phyloP scores from a whole-genome alignment of 2,888 invertebrate species.

The Eupeodes latifasciatus region DNA sequence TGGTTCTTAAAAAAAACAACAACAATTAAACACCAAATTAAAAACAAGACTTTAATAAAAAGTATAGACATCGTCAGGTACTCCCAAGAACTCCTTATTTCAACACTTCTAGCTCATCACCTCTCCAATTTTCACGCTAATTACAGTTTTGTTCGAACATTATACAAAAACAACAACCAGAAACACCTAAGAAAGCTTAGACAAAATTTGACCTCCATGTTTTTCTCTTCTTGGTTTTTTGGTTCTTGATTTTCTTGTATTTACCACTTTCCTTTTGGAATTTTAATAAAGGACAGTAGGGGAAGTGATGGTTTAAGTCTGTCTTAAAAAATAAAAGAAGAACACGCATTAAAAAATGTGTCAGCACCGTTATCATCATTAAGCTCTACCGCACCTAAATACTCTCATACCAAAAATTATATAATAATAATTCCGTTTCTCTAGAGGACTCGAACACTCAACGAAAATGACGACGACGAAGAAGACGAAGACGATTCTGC shows the following conservation, averaged over 20 bases:
- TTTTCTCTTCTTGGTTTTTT: constrained; percentile 5
- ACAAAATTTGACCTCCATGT: constrained; percentile 56
- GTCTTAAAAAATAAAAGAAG: background rate
- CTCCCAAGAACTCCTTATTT: too few species aligned
- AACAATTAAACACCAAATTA: too few species aligned
- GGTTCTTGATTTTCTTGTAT: constrained; percentile 18
- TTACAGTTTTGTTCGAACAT: constrained; percentile 47
- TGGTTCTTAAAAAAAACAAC: too few species aligned
- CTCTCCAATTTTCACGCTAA: constrained; percentile 46
- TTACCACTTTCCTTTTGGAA: background rate
- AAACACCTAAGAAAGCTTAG: constrained; percentile 41
- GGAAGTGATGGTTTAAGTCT: constrained; percentile 28
- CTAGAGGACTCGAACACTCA: background rate
- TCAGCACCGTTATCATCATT: constrained; percentile 73
- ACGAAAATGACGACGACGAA: too few species aligned
- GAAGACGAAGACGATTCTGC: constrained; percentile 36
- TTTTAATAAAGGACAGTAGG: too few species aligned
- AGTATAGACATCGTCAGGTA: too few species aligned
- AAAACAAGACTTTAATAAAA: too few species aligned
- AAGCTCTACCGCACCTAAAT: constrained; percentile 47
- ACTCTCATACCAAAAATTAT: constrained; percentile 49
- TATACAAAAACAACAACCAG: constrained; percentile 32
- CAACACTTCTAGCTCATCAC: too few species aligned
- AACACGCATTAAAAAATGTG: constrained; percentile 74
- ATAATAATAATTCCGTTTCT: constrained; percentile 44